Evolutionary conservation across 2,797 vertebrate species (phyloP), one percentile per base, ranked within the genome.

Genomic region (Pangasius djambal): DNA sequence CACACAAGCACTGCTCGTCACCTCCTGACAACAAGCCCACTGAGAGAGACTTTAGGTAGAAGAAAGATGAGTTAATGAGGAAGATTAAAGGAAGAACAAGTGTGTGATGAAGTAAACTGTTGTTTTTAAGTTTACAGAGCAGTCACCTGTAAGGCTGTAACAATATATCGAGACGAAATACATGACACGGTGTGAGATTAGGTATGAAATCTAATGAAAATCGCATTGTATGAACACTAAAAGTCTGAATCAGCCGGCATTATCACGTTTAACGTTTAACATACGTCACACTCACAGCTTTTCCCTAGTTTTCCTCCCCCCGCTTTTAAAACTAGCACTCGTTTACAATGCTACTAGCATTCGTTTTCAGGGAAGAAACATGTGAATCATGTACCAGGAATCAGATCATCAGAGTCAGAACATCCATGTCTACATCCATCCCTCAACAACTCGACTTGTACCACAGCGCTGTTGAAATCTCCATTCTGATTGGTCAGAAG

Each of bases 1-100:
- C 85, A 95, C 95, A 94, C 94, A 95, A 94, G 93, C 95, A 95
- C 95, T 94, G 94, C 95, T 95, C 95, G 95, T 95, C 96, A 95
- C 95, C 95, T 81, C 94, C 93, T 95, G 89, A 96, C 95, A 96
- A 96, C 95, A 96, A 94, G 31, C 85, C 89, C 83, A 70, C 86
- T 88, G 91, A 94, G 93, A 93, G 91, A 92, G 92, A 95, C 93
- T 95, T 93, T 94, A 50, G 94, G 95, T 93, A 89, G 93, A 72
- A 83, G 88, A 86, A 77, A 89, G 86, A 88, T 12, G 77, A 88
- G 83, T 65, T 86, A 85, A 78, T 77, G 82, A 83, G 88, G 81
- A 69, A 91, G 22, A 88, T 59, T 48, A 83, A 28, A 83, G 57
- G 15, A 57, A 37, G 61, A 48, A 67, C 40, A 84, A 50, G 82